Base-by-base conservation (phyloP, 2,888 invertebrate genomes). In the Leptopterna dolabrata region DNA sequence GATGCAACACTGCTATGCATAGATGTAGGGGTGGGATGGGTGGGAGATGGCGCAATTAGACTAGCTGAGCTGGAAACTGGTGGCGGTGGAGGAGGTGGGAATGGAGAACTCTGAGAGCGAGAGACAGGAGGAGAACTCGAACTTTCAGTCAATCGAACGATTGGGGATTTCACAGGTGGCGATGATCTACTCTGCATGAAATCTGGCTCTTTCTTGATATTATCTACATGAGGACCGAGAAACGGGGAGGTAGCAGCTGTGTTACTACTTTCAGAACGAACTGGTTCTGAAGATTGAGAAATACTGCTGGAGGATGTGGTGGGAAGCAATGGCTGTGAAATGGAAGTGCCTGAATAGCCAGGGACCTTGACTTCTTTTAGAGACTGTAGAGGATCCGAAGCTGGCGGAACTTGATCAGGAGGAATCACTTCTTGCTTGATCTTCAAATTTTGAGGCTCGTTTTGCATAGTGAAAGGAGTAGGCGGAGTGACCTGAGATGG, bases 331-430 rank as follows among this genome's bases (percentile, higher is more conserved):
- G 91, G 90, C 76, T 91, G 91, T 24, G 91, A 90, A 16, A 90
- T 90, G n/a, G 91, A 90, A 11, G 91, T 90, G 47, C 94, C 93
- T 73, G 94, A 93, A 88, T 94, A 94, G 91, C 95, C 95, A 55
- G 95, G 95, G 11, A 96, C 95, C 93, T 96, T 96, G 0, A 96
- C 96, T 91, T 96, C 96, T 91, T 96, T 95, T 11, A 96, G 92
- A 89, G 95, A 95, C 91, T 96, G 96, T 89, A 96, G 91, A 2
- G 96, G 96, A 92, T 96, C 96, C 36, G 94, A 85, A 13, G 90
- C 86, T 3, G 90, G 90, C 14, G 90, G 88, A 71, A 90, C 84
- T 55, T 90, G 90, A 88, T 91, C 90, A 11, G 90, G 90, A 14
- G 91, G 90, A 43, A 91, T 90, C 78, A 90, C 93, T 91, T 95